Conservation (phyloP, 2,113 vertebrate genomes). For the Hemibagrus wyckioides region DNA sequence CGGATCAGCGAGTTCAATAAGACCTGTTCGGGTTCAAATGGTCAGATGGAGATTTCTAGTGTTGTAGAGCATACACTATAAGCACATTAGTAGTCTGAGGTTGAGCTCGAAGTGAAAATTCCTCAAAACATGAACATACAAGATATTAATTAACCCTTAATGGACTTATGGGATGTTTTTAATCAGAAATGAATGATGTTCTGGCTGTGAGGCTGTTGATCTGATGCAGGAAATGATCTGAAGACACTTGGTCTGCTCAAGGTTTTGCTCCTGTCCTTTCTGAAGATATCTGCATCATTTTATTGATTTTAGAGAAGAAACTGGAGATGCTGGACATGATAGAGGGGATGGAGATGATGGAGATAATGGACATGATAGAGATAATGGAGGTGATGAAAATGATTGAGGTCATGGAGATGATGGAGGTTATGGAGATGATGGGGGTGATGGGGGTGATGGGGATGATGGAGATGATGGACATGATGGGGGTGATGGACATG, state of each 20-base stretch:
- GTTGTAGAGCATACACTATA: background rate
- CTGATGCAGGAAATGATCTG: slow-evolving; percentile 58
- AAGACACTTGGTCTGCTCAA: slow-evolving; percentile 42
- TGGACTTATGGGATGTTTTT: too few relatives aligned
- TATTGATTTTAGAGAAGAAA: slow-evolving; percentile 47
- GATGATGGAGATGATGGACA: too few relatives aligned
- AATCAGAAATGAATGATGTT: slow-evolving; percentile 14
- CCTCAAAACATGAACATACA: too few relatives aligned
- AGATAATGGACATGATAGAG: background rate
- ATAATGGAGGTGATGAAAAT: too few relatives aligned
- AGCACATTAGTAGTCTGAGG: too few relatives aligned
- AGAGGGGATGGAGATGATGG: background rate
- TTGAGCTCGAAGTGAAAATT: too few relatives aligned
- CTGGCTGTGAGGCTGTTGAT: slow-evolving; percentile 34
- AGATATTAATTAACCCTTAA: too few relatives aligned
- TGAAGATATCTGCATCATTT: slow-evolving; percentile 31
- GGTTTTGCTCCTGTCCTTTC: slow-evolving; percentile 45
- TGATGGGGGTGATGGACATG: too few relatives aligned
- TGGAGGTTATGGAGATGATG: too few relatives aligned
- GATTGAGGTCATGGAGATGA: too few relatives aligned
- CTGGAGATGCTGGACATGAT: background rate
- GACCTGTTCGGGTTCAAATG: background rate
- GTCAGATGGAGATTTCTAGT: slow-evolving; percentile 6
- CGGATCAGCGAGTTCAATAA: background rate
- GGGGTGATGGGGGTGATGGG: too few relatives aligned